These are phyloP conservation scores for Tetrao urogallus DNA, from an alignment of 2,113 vertebrate species.

Conservation along the genomic window DNA sequence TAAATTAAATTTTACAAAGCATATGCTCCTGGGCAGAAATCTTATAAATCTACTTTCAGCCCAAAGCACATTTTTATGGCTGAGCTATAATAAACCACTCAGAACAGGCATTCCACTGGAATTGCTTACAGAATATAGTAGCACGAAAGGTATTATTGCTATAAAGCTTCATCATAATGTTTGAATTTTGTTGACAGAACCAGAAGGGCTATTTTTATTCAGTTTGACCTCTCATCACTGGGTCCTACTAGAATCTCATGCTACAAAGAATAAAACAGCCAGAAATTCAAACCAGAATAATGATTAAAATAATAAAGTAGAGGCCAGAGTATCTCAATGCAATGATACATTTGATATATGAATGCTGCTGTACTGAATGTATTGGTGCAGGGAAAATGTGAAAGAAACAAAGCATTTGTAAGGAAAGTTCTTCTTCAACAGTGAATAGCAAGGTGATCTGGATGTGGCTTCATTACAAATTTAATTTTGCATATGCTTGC, in stretches of 20 bases:
- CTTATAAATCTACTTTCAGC: conserved; percentile 59
- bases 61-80: conserved; percentile 66
- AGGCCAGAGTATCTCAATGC: background rate
- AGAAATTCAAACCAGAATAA: conserved; percentile 30
- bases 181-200: conserved; percentile 51
- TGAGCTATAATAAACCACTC: conserved; percentile 49
- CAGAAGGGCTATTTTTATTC: conserved; percentile 30
- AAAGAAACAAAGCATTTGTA: background rate
- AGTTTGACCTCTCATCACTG: conserved; percentile 29
- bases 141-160: conserved; percentile 40
- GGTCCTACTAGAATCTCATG: background rate
- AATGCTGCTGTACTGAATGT: background rate
- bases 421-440: background rate
- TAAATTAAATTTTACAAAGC: conserved; percentile 73
- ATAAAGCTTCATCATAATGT: conserved; percentile 13
- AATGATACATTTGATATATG: background rate
- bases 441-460: conserved; percentile 10
- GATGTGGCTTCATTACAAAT: background rate
- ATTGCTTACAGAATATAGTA: conserved; percentile 54
- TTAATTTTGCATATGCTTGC: background rate
- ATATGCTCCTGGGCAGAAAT: conserved; percentile 51
- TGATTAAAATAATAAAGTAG: background rate
- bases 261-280: conserved; percentile 10
- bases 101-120: conserved; percentile 54
- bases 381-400: background rate